These are phyloP conservation scores for Cylloceria caligata DNA, from an alignment of 2,888 invertebrate species.

Conservation along the genomic window DNA sequence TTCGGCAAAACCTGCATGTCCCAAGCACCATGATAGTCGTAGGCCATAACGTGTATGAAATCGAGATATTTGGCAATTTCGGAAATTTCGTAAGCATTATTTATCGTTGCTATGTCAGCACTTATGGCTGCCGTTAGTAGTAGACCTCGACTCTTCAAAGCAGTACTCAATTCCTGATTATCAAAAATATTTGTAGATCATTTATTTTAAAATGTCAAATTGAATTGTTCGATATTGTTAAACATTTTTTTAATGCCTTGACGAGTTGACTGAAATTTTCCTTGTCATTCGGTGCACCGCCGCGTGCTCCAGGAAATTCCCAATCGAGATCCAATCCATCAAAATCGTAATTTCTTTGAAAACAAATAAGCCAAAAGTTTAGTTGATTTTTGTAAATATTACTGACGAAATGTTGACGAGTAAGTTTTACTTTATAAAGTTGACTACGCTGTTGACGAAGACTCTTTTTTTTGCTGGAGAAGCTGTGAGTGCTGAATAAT, in stretches of 20 bases:
- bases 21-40: slow-evolving; percentile 96
- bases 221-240: too few species aligned
- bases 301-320: slow-evolving; percentile 93
- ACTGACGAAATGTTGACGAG: neutral
- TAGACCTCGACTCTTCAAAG: slow-evolving; percentile 89
- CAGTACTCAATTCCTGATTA: slow-evolving; percentile 89
- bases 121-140: slow-evolving; percentile 93
- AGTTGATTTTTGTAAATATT: slow-evolving; percentile 14
- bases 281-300: slow-evolving; percentile 90
- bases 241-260: too few species aligned
- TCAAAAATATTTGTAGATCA: slow-evolving; percentile 23
- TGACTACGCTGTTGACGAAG: slow-evolving; percentile 90
- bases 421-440: slow-evolving; percentile 87
- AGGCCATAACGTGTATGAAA: slow-evolving; percentile 94
- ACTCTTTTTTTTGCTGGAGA: slow-evolving; percentile 87
- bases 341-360: slow-evolving; percentile 88
- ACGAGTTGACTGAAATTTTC: slow-evolving; percentile 92
- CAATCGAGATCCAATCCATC: slow-evolving; percentile 93
- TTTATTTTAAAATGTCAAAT: too few species aligned
- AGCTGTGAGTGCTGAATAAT: slow-evolving; percentile 90
- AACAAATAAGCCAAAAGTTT: slow-evolving; percentile 12
- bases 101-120: slow-evolving; percentile 91
- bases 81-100: slow-evolving; percentile 91
- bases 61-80: slow-evolving; percentile 86
- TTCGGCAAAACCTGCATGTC: slow-evolving; percentile 91